These are phyloP conservation scores for Caradrina kadenii DNA, from an alignment of 2,888 invertebrate species.

Conservation along the genomic window DNA sequence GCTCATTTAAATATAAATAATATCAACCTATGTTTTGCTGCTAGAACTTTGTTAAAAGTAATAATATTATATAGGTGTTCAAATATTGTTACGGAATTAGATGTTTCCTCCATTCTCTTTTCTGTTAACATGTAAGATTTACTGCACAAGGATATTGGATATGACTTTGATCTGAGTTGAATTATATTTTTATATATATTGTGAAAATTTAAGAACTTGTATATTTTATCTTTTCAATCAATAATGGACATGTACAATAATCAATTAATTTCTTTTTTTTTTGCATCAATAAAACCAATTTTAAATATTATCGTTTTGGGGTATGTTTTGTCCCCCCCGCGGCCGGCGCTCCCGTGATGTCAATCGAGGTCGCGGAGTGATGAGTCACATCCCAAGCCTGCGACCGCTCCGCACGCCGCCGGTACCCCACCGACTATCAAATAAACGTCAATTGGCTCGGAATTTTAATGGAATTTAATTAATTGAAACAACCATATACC, in stretches of 20 bases:
- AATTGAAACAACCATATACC: constrained; percentile 87
- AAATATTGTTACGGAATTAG: constrained; percentile 89
- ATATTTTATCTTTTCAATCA: constrained; percentile 89
- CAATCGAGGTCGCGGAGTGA: constrained; percentile 66
- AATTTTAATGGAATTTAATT: constrained; percentile 88
- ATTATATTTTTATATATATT: constrained; percentile 90
- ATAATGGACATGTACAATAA: constrained; percentile 90
- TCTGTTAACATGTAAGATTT: constrained; percentile 86
- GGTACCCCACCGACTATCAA: constrained; percentile 76
- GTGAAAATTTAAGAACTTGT: constrained; percentile 88
- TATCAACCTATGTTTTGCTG: constrained; percentile 86
- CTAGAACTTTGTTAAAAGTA: constrained; percentile 88
- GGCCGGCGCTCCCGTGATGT: constrained; percentile 66
- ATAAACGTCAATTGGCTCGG: constrained; percentile 83
- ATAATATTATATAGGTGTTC: constrained; percentile 89
- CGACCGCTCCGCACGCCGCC: constrained; percentile 57
- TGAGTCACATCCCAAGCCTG: constrained; percentile 77
- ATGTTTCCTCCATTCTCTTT: constrained; percentile 86
- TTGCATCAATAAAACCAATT: constrained; percentile 90
- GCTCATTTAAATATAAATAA: constrained; percentile 85
- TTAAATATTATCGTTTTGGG: constrained; percentile 83
- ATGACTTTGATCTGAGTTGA: constrained; percentile 89
- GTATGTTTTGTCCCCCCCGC: constrained; percentile 75
- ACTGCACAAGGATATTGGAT: constrained; percentile 91
- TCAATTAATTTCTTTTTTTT: constrained; percentile 85